These are phyloP conservation scores for Madoqua kirkii DNA, from an alignment of 2,113 vertebrate species.

Conservation along the genomic window DNA sequence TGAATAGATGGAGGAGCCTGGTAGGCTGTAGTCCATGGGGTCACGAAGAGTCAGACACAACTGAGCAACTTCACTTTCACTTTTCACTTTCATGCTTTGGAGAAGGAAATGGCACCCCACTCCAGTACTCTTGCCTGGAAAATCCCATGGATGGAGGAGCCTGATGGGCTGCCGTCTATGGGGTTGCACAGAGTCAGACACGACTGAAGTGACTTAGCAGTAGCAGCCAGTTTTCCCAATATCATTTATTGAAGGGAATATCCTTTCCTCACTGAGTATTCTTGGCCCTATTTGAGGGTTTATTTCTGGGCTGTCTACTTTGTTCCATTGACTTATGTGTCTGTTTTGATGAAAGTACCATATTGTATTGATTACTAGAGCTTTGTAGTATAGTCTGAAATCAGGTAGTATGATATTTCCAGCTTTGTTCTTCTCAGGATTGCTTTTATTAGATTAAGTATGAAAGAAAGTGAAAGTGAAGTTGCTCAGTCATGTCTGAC, in stretches of 20 bases:
- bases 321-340: neutral
- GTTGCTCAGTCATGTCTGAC: too few species aligned
- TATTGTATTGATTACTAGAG: neutral
- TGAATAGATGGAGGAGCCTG: neutral
- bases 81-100: too few species aligned
- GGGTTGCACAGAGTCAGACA: too few species aligned
- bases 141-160: too few species aligned
- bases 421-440: neutral
- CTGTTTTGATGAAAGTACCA: neutral
- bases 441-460: neutral
- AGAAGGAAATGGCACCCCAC: too few species aligned
- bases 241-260: neutral
- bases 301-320: neutral
- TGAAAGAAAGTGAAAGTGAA: too few species aligned
- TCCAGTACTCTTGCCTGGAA: too few species aligned
- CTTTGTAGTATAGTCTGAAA: neutral
- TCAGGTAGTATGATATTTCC: neutral
- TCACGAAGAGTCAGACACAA: fast-evolving
- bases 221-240: neutral
- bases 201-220: too few species aligned
- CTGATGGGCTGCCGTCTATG: too few species aligned
- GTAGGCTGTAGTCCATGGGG: too few species aligned
- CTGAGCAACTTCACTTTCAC: too few species aligned
- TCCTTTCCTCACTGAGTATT: neutral
- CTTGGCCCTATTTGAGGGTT: neutral